Evolutionary conservation across 1,140 invertebrate genomes (phyloP).

Genomic region (Apis dorsata): DNA sequence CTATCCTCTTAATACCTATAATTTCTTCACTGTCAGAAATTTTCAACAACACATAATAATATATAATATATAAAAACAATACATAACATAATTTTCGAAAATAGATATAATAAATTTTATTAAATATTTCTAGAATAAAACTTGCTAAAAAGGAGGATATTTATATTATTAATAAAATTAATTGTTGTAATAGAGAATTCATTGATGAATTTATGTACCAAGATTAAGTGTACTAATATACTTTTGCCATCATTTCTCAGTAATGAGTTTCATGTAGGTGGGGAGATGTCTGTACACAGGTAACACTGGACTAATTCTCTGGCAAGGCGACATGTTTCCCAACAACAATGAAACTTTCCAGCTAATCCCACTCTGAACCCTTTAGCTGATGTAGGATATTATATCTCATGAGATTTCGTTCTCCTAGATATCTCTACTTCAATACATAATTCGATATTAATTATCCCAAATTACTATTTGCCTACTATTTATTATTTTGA

Average conservation of each 20-base stretch:
- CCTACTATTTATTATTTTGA: neutral
- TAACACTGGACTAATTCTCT: constrained; percentile 35
- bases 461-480: neutral
- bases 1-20: neutral
- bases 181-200: neutral
- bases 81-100: no score
- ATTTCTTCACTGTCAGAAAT: neutral
- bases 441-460: neutral
- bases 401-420: constrained; percentile 39
- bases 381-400: constrained; percentile 46
- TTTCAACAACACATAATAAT: no score
- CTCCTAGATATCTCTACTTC: neutral
- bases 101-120: no score
- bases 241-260: neutral
- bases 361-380: constrained; percentile 40
- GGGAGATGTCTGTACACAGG: constrained; percentile 20
- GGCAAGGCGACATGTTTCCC: constrained; percentile 39
- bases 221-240: neutral
- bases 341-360: constrained; percentile 56
- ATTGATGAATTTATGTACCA: neutral
- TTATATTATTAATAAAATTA: neutral
- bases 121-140: no score
- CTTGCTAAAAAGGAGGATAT: no score
- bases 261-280: constrained; percentile 19
- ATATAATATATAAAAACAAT: no score